phyloP scores from a whole-genome alignment of 2,888 invertebrate species.

The Oscheius sp. region DNA sequence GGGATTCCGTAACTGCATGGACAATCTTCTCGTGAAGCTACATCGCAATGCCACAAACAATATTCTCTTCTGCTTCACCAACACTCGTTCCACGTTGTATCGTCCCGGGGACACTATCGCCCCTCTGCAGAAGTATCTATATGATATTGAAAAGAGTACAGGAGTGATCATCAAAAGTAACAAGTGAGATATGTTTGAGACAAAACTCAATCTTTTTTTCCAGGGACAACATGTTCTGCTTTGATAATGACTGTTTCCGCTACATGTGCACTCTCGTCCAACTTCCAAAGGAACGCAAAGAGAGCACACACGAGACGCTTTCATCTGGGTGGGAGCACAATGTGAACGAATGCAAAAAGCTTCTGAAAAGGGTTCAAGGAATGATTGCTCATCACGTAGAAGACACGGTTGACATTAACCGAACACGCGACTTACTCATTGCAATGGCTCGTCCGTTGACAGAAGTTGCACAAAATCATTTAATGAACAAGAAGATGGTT shows the following conservation, averaged over 20 bases:
- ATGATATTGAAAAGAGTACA: no score
- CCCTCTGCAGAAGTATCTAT: not conserved
- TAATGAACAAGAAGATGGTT: slow-evolving; percentile 11
- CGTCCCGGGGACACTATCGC: not conserved
- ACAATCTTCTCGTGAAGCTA: slow-evolving; percentile 1
- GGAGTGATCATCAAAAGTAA: no score
- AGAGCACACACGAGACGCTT: no score
- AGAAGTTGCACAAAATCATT: slow-evolving; percentile 28
- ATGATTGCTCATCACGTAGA: slow-evolving; percentile 15
- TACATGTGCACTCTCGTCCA: no score
- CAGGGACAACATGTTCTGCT: no score
- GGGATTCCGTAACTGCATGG: slow-evolving; percentile 7
- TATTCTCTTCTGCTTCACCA: slow-evolving; percentile 8
- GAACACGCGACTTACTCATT: not conserved
- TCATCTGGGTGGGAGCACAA: no score
- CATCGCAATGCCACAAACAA: not conserved
- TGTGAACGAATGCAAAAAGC: no score
- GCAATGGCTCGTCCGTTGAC: slow-evolving; percentile 23
- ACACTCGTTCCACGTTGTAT: not conserved
- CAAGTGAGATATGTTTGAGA: no score
- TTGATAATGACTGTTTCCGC: no score
- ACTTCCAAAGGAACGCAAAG: no score
- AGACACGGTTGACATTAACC: slow-evolving; percentile 29
- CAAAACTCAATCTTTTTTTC: no score
- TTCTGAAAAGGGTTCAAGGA: not conserved